Percentiles rank a stretch among this genome's conserved stretches.
Conservation (phyloP, 2,797 vertebrate species). For the Sphenopsis melanotis region DNA sequence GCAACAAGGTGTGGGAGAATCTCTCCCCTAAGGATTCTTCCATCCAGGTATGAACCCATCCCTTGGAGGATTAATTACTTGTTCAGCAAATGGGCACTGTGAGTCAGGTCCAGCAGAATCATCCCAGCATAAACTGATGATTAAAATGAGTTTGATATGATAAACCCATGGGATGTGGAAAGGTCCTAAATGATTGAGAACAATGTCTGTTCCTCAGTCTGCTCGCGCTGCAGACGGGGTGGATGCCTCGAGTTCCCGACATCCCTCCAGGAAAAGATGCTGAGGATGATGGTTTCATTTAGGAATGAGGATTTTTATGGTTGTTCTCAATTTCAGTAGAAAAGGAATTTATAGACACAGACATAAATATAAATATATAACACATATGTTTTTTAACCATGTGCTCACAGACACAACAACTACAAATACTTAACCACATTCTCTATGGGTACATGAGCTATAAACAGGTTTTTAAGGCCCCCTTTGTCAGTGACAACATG, state of each 20-base stretch:
- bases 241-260: neutral
- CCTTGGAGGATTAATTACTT: neutral
- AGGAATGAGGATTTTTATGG: neutral
- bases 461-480: neutral
- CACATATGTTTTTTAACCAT: neutral
- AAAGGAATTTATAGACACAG: neutral
- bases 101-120: neutral
- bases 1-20: neutral
- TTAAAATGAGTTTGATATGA: neutral
- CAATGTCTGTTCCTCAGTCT: neutral
- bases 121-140: neutral
- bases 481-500: neutral
- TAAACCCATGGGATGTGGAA: neutral
- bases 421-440: neutral
- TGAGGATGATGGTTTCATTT: neutral
- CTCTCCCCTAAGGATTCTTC: neutral
- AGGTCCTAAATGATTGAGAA: neutral
- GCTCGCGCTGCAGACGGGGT: neutral
- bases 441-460: neutral
- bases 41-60: neutral
- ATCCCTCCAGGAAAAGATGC: neutral
- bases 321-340: neutral
- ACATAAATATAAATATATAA: neutral
- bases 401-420: neutral
- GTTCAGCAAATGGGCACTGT: accelerated